Percentiles rank a stretch among this genome's conserved stretches.
Conservation (phyloP, 2,888 invertebrate genomes). For the Dugesia japonica region DNA sequence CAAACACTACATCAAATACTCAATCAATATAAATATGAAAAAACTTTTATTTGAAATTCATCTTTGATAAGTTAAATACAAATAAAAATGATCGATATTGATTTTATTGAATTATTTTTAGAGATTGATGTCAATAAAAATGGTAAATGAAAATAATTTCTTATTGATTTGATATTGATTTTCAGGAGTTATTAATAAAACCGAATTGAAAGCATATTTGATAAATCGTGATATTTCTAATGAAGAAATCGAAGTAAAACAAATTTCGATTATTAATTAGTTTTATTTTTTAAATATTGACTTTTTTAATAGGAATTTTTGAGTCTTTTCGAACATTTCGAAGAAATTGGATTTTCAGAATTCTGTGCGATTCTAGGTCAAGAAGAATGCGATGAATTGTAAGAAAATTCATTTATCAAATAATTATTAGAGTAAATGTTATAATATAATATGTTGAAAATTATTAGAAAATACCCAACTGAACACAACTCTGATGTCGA, state of each 20-base stretch:
- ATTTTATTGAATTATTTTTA: not conserved
- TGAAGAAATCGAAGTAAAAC: not conserved
- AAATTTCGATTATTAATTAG: not conserved
- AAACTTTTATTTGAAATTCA: not conserved
- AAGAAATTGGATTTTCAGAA: not conserved
- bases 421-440: too few species aligned
- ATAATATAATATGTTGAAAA: not conserved
- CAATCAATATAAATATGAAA: too few species aligned
- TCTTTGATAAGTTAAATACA: not conserved
- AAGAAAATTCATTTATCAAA: not conserved
- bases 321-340: not conserved
- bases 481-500: not conserved
- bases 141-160: not conserved
- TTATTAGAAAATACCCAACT: not conserved
- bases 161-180: not conserved
- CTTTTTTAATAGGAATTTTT: slow-evolving; percentile 7
- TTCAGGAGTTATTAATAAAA: not conserved
- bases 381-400: not conserved
- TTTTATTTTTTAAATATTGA: not conserved
- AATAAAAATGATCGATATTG: slow-evolving; percentile 12
- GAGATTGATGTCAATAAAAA: slow-evolving; percentile 7
- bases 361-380: not conserved
- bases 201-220: not conserved
- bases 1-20: too few species aligned
- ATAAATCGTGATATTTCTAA: not conserved